Conservation (phyloP, 2,113 vertebrate genomes). For the Desmodus rotundus region DNA sequence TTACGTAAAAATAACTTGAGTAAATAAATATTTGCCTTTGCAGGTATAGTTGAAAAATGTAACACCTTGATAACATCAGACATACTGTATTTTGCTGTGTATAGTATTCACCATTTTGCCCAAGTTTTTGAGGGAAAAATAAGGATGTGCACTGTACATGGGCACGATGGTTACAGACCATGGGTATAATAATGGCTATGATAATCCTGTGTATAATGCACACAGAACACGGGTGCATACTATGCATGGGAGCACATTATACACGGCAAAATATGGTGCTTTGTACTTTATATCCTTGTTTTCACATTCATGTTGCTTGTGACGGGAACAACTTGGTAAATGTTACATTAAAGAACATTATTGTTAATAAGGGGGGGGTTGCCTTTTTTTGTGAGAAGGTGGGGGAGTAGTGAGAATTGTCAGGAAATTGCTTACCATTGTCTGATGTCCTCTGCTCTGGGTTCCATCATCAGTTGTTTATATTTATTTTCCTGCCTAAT, state of each 20-base stretch:
- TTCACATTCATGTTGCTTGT: neutral
- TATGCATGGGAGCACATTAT: no score
- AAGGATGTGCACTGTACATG: no score
- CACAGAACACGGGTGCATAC: no score
- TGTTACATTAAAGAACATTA: neutral
- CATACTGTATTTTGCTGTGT: no score
- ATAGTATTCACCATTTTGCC: no score
- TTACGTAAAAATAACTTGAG: neutral
- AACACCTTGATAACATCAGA: neutral
- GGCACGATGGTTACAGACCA: no score
- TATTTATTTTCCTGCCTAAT: neutral
- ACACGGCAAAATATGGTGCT: no score
- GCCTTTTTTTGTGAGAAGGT: neutral
- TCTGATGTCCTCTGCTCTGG: neutral
- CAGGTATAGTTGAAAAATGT: neutral
- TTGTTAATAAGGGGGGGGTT: neutral
- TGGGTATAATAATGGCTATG: no score
- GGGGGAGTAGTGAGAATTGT: neutral
- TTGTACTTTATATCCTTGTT: neutral
- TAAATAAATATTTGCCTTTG: neutral
- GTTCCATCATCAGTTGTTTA: neutral
- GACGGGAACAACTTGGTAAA: neutral
- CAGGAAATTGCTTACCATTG: neutral
- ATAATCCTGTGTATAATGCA: no score
- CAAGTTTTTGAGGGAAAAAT: no score